Evolutionary conservation across 2,113 vertebrate genomes (phyloP), one percentile per base, ranked within the genome.

Genomic region (Lipophrys pholis): DNA sequence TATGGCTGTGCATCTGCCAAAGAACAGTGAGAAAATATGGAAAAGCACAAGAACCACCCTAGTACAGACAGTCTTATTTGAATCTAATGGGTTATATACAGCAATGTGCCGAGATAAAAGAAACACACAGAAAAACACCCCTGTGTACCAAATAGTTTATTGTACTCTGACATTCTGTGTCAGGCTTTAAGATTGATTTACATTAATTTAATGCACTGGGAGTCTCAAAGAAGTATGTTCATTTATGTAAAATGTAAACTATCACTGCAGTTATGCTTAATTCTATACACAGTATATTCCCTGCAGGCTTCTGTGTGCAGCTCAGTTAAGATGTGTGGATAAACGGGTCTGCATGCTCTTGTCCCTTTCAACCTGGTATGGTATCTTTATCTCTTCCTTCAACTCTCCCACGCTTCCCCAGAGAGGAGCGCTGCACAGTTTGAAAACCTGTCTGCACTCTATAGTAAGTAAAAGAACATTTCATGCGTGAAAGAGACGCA

Each of bases 381-480:
- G 38, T 15, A 12, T 42, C 36, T 42, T 30, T 1, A 6, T 39
- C n/a, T n/a, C n/a, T n/a, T n/a, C 3, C 1, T 48, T 48, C 45
- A 41, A 16, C 57, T 40, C 36, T 62, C 57, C 52, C 30, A 46
- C 9, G 8, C 5, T 9, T 73, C 63, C 57, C 57, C 5, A 9
- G 36, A 45, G 69, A 56, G 56, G 12, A 10, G 38, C 35, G 1
- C 42, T 48, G 38, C 46, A 7, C 53, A 46, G 11, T 51, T 36
- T 45, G 21, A 69, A 58, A 35, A 46, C 46, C 40, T 49, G 21
- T 14, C 16, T 16, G 15, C 4, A 3, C 38, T 66, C 7, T 48
- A 48, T 6, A 55, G 42, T 12, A 10, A 36, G 0, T 11, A 7
- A 53, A 38, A 54, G 7, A 35, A 38, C 14, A 17, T 0, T 41